Conservation (phyloP, 2,797 vertebrate genomes). For the Microhierax caerulescens region DNA sequence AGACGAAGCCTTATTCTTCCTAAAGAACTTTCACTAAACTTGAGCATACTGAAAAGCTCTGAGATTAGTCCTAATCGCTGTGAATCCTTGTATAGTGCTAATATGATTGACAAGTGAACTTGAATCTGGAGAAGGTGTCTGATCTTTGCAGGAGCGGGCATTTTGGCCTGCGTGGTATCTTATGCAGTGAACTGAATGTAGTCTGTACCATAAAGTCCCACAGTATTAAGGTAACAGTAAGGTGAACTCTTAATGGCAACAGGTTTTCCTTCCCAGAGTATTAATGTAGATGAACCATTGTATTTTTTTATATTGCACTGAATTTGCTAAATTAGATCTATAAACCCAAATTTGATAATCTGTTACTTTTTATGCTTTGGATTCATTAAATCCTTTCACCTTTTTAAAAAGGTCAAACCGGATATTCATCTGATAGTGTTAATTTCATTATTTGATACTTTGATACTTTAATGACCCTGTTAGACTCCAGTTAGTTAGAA, state of each 20-base stretch:
- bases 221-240: background rate
- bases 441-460: background rate
- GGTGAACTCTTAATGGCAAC: background rate
- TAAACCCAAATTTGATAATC: background rate
- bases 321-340: background rate
- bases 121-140: background rate
- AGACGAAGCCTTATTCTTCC: background rate
- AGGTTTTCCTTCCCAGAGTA: background rate
- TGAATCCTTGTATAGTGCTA: background rate
- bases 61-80: background rate
- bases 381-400: background rate
- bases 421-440: background rate
- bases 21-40: background rate
- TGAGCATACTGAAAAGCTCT: background rate
- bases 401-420: background rate
- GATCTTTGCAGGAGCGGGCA: background rate
- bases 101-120: background rate
- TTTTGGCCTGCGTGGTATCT: fast-evolving
- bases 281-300: background rate
- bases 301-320: background rate
- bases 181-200: fast-evolving
- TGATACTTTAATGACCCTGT: too few relatives aligned
- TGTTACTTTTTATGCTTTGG: background rate
- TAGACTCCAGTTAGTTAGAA: background rate
- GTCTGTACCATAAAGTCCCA: background rate